phyloP scores from a whole-genome alignment of 1,140 invertebrate species.

The Triops longicaudatus region DNA sequence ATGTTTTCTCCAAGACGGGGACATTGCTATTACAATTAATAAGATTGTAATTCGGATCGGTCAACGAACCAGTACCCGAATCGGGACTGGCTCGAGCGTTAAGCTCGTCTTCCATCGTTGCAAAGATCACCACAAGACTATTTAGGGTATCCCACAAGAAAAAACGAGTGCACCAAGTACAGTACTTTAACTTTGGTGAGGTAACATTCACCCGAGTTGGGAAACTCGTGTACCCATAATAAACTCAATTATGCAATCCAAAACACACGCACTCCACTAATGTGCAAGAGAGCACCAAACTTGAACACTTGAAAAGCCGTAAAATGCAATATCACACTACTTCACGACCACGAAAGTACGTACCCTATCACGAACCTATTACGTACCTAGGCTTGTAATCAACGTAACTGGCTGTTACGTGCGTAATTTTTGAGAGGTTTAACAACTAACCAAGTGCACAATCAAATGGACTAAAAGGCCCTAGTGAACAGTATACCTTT shows the following conservation, averaged over 20 bases:
- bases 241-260: no score
- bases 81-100: constrained; percentile 24
- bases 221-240: no score
- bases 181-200: not conserved
- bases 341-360: no score
- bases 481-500: not conserved
- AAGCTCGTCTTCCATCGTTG: not conserved
- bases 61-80: constrained; percentile 26
- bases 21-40: not conserved
- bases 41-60: constrained; percentile 8
- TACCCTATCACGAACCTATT: no score
- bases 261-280: no score
- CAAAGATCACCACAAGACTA: not conserved
- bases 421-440: no score
- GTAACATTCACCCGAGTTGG: not conserved
- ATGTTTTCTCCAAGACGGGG: not conserved
- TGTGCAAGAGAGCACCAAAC: no score
- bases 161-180: not conserved
- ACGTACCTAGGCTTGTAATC: no score
- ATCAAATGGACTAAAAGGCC: not conserved
- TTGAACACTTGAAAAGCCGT: no score
- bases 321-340: no score
- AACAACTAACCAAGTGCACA: no score
- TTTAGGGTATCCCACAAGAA: constrained; percentile 1
- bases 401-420: no score